A percentile compares a stretch with the other conserved stretches of the same genome.
These are phyloP conservation scores for Sesia bembeciformis DNA, from an alignment of 2,888 invertebrate species.

Conservation along the genomic window DNA sequence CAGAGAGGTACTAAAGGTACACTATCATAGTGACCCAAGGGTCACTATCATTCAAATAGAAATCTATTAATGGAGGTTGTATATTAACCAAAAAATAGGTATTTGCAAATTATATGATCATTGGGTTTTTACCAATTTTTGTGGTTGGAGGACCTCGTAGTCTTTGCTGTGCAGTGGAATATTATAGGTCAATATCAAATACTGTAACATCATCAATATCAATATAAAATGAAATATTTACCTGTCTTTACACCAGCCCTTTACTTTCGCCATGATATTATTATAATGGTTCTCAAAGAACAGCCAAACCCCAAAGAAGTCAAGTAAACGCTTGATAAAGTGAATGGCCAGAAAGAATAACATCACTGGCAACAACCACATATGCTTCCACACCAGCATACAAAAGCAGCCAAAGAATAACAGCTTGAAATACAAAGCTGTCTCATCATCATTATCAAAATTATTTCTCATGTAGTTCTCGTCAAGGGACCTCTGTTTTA, in stretches of 20 bases:
- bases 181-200: background rate
- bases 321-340: conserved; percentile 66
- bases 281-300: conserved; percentile 62
- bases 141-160: too few relatives aligned
- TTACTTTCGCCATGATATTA: conserved; percentile 44
- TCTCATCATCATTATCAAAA: conserved; percentile 70
- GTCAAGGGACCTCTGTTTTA: conserved; percentile 53
- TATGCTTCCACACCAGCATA: conserved; percentile 90
- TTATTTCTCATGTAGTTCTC: conserved; percentile 59
- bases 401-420: conserved; percentile 87
- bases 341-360: conserved; percentile 85
- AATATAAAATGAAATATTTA: conserved; percentile 12
- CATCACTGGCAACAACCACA: conserved; percentile 86
- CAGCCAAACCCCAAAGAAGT: conserved; percentile 68
- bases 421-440: conserved; percentile 82
- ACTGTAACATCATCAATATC: background rate
- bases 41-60: too few relatives aligned
- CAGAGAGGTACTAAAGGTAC: too few relatives aligned
- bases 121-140: too few relatives aligned
- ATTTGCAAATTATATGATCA: too few relatives aligned
- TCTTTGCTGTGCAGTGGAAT: too few relatives aligned
- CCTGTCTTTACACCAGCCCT: conserved; percentile 78
- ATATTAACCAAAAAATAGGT: too few relatives aligned
- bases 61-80: too few relatives aligned
- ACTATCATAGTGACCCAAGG: too few relatives aligned